Evolutionary conservation across 2,888 invertebrate species (phyloP), one percentile per base, ranked within the genome.

Genomic region (Stenichneumon culpator): DNA sequence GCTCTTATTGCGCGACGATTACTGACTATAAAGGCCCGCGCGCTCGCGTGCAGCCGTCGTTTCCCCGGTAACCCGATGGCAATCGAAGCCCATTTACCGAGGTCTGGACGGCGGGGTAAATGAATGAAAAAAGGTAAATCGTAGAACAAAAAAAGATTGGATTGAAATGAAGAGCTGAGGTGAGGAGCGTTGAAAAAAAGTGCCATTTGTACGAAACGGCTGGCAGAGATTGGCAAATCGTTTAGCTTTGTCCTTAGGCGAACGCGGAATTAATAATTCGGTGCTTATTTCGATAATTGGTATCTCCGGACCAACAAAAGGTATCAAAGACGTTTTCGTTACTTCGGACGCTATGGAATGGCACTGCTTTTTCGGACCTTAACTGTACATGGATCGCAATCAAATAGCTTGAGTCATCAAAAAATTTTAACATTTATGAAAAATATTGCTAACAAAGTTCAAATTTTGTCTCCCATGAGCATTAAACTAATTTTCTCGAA

Each of bases 41-140:
- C 69, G 60, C 52, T 68, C 86, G 16, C 69, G 77, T 68, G 63
- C 78, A 73, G 57, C 39, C 32, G 65, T 67, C 82, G 79, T 74
- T 79, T 70, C 79, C 82, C 65, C 52, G 65, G 85, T 75, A 84
- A 88, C 86, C 86, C 87, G 87, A 89, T 89, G 89, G 90, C 90
- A 90, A 91, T 91, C 90, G 89, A 84, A 87, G 88, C 89, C 91
- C 91, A 91, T 91, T 91, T 90, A 89, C 83, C 80, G 77, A 83
- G 80, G 82, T 84, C 74, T 78, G 70, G 82, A 83, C 77, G 60
- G 11, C 63, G 52, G 72, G 75, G 25, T 50, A 87, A 83, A 74
- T 70, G 47, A 81, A 72, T 63, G 32, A n/a, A 63, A 75, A 79
- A 79, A 63, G 57, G 60, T 47, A 74, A 63, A 60, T 39, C 50